Evolutionary conservation across 1,140 invertebrate genomes (phyloP), one percentile per base, ranked within the genome.

Genomic region (Drosophila athabasca): DNA sequence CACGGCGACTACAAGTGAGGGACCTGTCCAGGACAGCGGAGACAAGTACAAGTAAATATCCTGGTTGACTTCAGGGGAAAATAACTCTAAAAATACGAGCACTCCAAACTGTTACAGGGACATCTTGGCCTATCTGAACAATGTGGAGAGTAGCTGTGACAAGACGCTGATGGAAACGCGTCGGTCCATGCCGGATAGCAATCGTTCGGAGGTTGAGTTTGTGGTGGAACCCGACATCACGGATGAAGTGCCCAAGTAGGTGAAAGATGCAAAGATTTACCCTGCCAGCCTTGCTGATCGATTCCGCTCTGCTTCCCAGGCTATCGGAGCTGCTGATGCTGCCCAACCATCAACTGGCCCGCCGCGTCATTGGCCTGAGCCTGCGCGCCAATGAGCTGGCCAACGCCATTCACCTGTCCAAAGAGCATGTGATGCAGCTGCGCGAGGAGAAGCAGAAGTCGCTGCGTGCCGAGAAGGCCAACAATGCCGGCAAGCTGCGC

Each of bases 161-260:
- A 90, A 91, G 61, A 87, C 91, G 0, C 50, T 92, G n/a, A 74
- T 91, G 66, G 87, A 92, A 29, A 90, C 89, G 0, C 77, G 89
- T 11, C 76, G 89, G 7, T 90, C 87, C 7, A 78, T 92, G 1
- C 90, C 91, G 2, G 90, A 92, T 8, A 83, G 75, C 49, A 88
- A 78, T 76, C 78, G 87, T 6, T 79, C 87, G 0, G 91, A 92
- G 49, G 82, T 92, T 17, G 91, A 92, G 26, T 92, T 92, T 54
- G 74, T 90, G 6, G 74, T 92, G 0, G 91, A 92, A 29, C 90
- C 91, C 0, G 91, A 92, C 64, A 65, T 92, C 24, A 90, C 81
- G 13, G 91, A 92, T 29, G 90, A 92, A 67, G 87, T 92, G 35
- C 91, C 91, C 44, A 92, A 92, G 91, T 92, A 51, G 54, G 79